These are phyloP conservation scores for Isotomurus palustris DNA, from an alignment of 2,888 invertebrate genomes.

Conservation along the genomic window DNA sequence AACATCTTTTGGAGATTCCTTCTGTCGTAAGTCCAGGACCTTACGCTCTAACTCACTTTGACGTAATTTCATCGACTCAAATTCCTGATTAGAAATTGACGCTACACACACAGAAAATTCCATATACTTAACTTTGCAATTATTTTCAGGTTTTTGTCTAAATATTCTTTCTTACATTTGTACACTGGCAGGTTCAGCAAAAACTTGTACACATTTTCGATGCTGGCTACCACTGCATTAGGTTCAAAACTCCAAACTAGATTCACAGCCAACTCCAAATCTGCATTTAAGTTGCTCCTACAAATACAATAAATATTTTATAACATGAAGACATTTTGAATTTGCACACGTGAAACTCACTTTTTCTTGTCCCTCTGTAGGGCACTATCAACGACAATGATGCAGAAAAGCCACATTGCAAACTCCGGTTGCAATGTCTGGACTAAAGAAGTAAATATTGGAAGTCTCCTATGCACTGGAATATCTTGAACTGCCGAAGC, in stretches of 20 bases:
- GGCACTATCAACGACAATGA: conserved; percentile 52
- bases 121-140: no score
- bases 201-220: conserved; percentile 63
- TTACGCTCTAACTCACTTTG: conserved; percentile 35
- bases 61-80: conserved; percentile 18
- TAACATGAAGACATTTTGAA: background rate
- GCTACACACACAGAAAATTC: no score
- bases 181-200: conserved; percentile 64
- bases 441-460: conserved; percentile 67
- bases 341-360: conserved; percentile 23
- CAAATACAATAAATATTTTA: conserved; percentile 7
- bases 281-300: conserved; percentile 42
- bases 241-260: conserved; percentile 65
- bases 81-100: no score
- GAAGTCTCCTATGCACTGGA: conserved; percentile 81
- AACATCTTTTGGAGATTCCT: conserved; percentile 37
- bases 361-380: conserved; percentile 48
- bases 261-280: conserved; percentile 55
- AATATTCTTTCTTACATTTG: conserved; percentile 46
- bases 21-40: conserved; percentile 41
- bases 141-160: no score
- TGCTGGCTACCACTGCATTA: conserved; percentile 59
- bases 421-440: conserved; percentile 58
- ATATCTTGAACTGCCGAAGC: conserved; percentile 86
- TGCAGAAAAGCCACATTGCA: conserved; percentile 52